These are phyloP conservation scores for Tachycineta bicolor DNA, from an alignment of 2,113 vertebrate genomes.

Conservation along the genomic window DNA sequence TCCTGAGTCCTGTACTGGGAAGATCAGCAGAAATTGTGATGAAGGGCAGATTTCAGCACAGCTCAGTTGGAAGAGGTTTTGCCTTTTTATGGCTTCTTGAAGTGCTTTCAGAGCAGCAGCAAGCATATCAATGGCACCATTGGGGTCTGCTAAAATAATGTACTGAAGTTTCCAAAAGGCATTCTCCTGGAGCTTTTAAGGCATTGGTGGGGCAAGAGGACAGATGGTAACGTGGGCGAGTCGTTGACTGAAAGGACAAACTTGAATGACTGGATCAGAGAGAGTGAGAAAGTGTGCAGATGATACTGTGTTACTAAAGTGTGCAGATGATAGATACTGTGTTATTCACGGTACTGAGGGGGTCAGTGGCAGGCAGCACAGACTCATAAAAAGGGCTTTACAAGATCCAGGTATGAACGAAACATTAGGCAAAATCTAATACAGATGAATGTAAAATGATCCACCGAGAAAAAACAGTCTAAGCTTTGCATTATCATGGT, in stretches of 20 bases:
- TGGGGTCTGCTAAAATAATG: not conserved
- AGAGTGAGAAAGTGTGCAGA: not conserved
- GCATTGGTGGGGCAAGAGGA: not conserved
- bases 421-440: not conserved
- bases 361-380: fast-evolving
- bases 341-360: not conserved
- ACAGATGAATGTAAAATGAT: not conserved
- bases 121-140: not conserved
- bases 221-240: fast-evolving
- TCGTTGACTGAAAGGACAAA: not conserved
- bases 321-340: not conserved
- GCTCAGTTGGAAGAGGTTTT: not conserved
- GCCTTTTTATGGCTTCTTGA: not conserved
- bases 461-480: not conserved
- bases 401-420: not conserved
- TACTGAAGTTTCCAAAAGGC: not conserved
- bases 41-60: not conserved
- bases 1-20: not conserved
- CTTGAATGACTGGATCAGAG: not conserved
- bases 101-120: not conserved
- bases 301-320: not conserved
- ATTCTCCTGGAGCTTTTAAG: not conserved
- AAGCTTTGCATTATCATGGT: not conserved
- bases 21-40: not conserved
- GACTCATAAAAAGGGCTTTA: not conserved